Evolutionary conservation across 2,888 invertebrate species (phyloP).

Genomic region (Acronicta aceris): DNA sequence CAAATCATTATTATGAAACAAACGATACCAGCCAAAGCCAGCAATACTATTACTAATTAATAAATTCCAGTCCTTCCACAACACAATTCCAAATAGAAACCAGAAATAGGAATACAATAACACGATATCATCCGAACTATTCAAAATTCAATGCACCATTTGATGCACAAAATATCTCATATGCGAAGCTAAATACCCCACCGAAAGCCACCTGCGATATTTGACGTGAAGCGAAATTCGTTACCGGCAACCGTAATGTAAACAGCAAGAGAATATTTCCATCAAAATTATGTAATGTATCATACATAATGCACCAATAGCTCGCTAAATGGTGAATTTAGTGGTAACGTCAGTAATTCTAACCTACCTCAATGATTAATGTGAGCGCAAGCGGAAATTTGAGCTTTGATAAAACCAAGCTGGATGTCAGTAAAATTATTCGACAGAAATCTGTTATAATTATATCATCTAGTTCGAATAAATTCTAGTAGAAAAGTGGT

Average conservation of each 20-base stretch:
- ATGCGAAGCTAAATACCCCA: conserved; percentile 25
- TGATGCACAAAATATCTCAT: conserved; percentile 34
- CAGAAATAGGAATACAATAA: conserved; percentile 27
- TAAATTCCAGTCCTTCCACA: conserved; percentile 27
- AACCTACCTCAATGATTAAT: conserved; percentile 45
- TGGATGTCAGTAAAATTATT: background rate
- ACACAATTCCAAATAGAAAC: conserved; percentile 28
- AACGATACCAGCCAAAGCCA: background rate
- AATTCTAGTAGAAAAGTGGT: no score
- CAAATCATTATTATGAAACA: no score
- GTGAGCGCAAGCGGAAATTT: conserved; percentile 23
- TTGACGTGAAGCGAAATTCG: conserved; percentile 52
- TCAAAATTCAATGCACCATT: conserved; percentile 23
- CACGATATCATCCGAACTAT: conserved; percentile 21
- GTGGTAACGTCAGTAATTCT: conserved; percentile 16
- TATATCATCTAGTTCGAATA: no score
- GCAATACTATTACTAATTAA: background rate
- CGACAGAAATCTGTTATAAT: no score
- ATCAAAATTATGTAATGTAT: conserved; percentile 51
- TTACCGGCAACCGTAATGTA: conserved; percentile 33
- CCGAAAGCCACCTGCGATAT: conserved; percentile 50
- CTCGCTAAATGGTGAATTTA: conserved; percentile 11
- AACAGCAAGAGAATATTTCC: conserved; percentile 39
- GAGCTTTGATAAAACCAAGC: conserved; percentile 13
- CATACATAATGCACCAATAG: conserved; percentile 12